A percentile compares a stretch with the other conserved stretches of the same genome.
phyloP scores from a whole-genome alignment of 2,113 vertebrate genomes.

The Tor tambroides region DNA sequence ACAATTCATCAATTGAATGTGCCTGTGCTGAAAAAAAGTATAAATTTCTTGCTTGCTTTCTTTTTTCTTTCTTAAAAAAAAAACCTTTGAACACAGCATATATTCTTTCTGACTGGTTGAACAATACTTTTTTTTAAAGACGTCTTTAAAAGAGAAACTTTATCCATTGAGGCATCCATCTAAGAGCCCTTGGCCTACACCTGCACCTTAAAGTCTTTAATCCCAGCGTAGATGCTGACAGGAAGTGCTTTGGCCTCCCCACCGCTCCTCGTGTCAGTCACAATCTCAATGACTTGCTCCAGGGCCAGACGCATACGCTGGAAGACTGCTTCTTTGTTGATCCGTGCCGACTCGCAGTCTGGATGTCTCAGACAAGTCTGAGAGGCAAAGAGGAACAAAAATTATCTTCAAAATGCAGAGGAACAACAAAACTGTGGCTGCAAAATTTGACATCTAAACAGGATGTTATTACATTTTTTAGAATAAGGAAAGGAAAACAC shows the following conservation, averaged over 20 bases:
- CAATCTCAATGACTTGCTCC: slow-evolving; percentile 96
- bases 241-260: slow-evolving; percentile 83
- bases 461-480: neutral
- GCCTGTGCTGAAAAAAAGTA: neutral
- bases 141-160: neutral
- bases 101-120: neutral
- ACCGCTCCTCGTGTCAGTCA: slow-evolving; percentile 85
- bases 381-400: slow-evolving; percentile 41
- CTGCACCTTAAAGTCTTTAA: slow-evolving; percentile 94
- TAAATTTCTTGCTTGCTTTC: neutral
- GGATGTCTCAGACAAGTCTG: slow-evolving; percentile 98
- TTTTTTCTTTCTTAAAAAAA: neutral
- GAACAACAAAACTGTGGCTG: slow-evolving; percentile 54
- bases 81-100: neutral
- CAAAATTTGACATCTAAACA: neutral
- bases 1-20: neutral
- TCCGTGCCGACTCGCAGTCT: slow-evolving; percentile 93
- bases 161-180: neutral
- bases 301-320: slow-evolving; percentile 93
- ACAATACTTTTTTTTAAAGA: neutral
- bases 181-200: neutral
- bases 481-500: neutral
- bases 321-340: slow-evolving; percentile 97
- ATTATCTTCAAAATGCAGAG: neutral
- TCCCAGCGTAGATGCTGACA: slow-evolving; percentile 88